Evolutionary conservation across 2,797 vertebrate species (phyloP), one percentile per base, ranked within the genome.

Genomic region (Chelonia mydas): DNA sequence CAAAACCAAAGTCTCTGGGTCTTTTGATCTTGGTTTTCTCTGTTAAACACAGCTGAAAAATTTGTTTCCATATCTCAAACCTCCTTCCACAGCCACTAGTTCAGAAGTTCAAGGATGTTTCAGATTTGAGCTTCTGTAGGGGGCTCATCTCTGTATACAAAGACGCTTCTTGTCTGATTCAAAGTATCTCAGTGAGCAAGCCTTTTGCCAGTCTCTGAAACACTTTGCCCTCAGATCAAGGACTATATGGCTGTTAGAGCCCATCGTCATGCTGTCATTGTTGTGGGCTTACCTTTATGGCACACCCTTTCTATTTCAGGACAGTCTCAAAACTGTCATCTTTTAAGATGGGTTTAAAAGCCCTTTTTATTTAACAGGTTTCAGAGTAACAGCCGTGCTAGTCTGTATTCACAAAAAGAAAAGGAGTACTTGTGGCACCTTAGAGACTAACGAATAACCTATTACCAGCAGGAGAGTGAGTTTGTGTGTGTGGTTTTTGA

Each of bases 81-180:
- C 15, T 9, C 33, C 61, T 65, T 19, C 33, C 33, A 65, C 33
- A 19, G 33, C 33, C 61, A 25, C 88, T 31, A n/a, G 27, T 81
- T 84, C 37, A 54, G 65, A n/a, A 87, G 90, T 90, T 88, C 41
- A 89, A 47, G 82, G 6, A 5, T 33, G 2, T 87, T 89, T 90
- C 49, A 91, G 45, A 72, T 7, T 79, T 33, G 53, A 0, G 1
- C 81, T 53, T 54, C 87, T 72, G 6, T 82, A 45, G 7, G 16
- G 72, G 25, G 17, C 13, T 92, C 15, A n/a, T 88, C 77, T 95
- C 7, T 13, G 25, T 11, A 91, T 92, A 74, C 10, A 81, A 53
- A 86, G 0, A 21, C 76, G 31, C 15, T 87, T 84, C n/a, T 76
- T 81, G 51, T 83, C 59, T 7, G 83, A 87, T 93, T 89, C 86